Evolutionary conservation across 2,113 vertebrate species (phyloP), one percentile per base, ranked within the genome.

Genomic region (Guaruba guarouba): DNA sequence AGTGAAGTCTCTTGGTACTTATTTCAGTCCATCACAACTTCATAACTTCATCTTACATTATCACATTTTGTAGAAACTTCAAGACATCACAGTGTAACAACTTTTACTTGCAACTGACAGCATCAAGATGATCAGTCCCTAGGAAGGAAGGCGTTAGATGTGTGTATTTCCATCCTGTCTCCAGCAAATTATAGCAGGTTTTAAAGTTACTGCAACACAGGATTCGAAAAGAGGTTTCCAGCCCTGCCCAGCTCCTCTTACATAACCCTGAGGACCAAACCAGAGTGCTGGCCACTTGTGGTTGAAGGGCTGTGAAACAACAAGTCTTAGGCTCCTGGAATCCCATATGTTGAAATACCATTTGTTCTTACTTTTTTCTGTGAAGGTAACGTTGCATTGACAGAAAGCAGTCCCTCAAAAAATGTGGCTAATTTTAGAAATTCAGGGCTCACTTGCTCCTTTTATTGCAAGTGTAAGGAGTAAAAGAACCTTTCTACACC

Each of bases 381-480:
- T 39, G 41, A 41, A 57, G 37, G 57, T 61, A 89, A 23, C 57
- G 9, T 64, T 3, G 1, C 68, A 78, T 15, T 39, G 74, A 24
- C 51, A 55, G 51, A 61, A 71, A 61, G 18, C n/a, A 57, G 13
- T 8, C 61, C 67, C 68, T 90, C 17, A 61, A 84, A 92, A 66
- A 76, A 44, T 41, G 70, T 51, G 69, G 23, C 51, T 94, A 68
- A 77, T 91, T 91, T 96, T 95, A 91, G 76, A 84, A 82, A 10
- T 27, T 49, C 41, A 31, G 48, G 41, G n/a, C 41, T 82, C 62
- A 89, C 69, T 84, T 69, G 41, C 86, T 66, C 83, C 77, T 85
- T 85, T 93, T 95, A 49, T 73, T 86, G 73, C 6, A 3, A 33
- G 51, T 64, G 39, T 82, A 82, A 83, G 70, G 83, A 86, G 35